Conservation (phyloP, 2,113 vertebrate genomes). For the Chlamydotis undulata region DNA sequence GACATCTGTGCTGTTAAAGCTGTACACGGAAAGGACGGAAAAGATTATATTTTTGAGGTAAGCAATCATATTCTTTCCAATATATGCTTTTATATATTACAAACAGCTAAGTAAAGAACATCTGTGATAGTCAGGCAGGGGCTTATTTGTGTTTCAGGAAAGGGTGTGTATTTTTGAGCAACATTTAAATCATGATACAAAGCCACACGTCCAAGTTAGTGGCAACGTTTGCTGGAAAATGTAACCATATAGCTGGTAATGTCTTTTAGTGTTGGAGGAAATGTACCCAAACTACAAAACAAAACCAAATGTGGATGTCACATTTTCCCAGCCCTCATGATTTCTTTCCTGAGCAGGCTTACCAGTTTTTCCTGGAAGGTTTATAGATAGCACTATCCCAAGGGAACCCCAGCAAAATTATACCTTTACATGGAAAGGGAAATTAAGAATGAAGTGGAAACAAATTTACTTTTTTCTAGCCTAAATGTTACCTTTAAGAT, state of each 20-base stretch:
- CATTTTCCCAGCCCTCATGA: not conserved
- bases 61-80: conserved; percentile 15
- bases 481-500: not conserved
- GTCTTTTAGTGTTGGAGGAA: conserved; percentile 24
- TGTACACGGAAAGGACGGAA: conserved; percentile 96
- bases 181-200: not conserved
- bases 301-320: conserved; percentile 43
- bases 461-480: not conserved
- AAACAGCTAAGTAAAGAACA: not conserved
- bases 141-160: conserved; percentile 9
- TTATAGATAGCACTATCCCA: conserved; percentile 41
- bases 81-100: not conserved
- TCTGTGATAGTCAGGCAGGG: not conserved
- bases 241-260: not conserved
- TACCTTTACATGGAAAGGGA: not conserved
- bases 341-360: conserved; percentile 46
- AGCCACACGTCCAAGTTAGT: conserved; percentile 24
- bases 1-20: conserved; percentile 98
- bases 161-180: not conserved
- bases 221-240: conserved; percentile 53
- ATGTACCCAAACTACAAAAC: conserved; percentile 24
- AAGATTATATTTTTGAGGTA: conserved; percentile 98
- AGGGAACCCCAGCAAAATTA: conserved; percentile 53
- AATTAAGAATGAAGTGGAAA: conserved; percentile 9
- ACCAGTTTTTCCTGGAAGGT: conserved; percentile 53